Evolutionary conservation across 2,797 vertebrate species (phyloP), one percentile per base, ranked within the genome.

Genomic region (Chelon labrosus): DNA sequence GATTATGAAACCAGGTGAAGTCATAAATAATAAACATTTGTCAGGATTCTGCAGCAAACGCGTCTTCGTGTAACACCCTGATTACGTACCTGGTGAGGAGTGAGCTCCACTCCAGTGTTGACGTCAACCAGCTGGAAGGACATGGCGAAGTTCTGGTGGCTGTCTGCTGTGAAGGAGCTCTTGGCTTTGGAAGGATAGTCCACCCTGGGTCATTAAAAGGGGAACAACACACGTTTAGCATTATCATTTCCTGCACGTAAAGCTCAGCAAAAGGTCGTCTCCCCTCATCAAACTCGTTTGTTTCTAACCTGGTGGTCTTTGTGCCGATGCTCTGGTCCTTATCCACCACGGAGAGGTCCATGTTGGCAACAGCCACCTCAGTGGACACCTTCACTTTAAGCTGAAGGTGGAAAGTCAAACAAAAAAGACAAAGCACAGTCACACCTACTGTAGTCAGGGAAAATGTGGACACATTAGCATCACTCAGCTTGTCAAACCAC

Each of bases 311-410:
- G 59, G 93, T 96, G 27, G 97, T 99, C 92, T 99, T 99, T 59
- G 98, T 97, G 0, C 97, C 97, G 42, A 98, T 99, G 91, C 98
- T 99, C 93, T 99, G 98, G 90, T 99, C 98, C 86, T 98, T 99
- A 90, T 99, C 98, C 88, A 99, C 97, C 0, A 97, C 96, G 72
- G 98, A 98, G 69, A 99, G 96, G 88, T 99, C 98, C 69, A 99
- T 97, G 77, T 96, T 99, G 46, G 94, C 96, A 77, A 99, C 95
- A 10, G 96, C 95, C 65, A 99, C 98, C 91, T 98, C 97, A 4
- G 98, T 99, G 66, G 98, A 99, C 75, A 99, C 97, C 87, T 99
- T 99, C 37, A 99, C 96, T 91, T 98, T 99, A 10, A 99, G 94
- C 98, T 99, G 82, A 49, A 93, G n/a, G 11, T 14, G 46, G n/a